These are phyloP conservation scores for Polietes domitor DNA, from an alignment of 2,888 invertebrate species.

Conservation along the genomic window DNA sequence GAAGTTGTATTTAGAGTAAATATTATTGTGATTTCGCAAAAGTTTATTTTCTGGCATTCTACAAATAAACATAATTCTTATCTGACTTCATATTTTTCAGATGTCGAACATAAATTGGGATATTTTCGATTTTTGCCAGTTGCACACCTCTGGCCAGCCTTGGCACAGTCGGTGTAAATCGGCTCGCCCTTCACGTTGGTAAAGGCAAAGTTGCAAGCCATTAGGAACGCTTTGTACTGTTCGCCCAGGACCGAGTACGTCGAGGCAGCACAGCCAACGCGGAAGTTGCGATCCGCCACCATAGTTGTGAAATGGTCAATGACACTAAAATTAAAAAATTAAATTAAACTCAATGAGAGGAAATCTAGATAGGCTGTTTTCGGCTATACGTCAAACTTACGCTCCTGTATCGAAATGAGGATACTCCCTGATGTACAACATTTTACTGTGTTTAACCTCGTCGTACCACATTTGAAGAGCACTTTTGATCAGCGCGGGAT, in stretches of 20 bases:
- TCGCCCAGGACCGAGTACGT: neutral
- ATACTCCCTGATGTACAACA: conserved; percentile 58
- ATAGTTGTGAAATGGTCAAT: conserved; percentile 74
- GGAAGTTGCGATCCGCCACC: conserved; percentile 71
- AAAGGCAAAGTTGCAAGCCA: conserved; percentile 74
- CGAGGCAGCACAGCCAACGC: conserved; percentile 72
- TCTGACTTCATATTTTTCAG: conserved; percentile 19
- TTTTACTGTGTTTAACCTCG: neutral
- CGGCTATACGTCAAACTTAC: conserved; percentile 30
- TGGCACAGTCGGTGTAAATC: conserved; percentile 70
- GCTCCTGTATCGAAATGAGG: conserved; percentile 55
- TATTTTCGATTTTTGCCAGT: conserved; percentile 30
- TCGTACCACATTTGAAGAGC: neutral
- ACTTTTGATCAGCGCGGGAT: neutral
- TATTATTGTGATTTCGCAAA: no score
- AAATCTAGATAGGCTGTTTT: neutral
- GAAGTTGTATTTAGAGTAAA: no score
- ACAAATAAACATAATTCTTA: no score
- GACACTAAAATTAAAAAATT: conserved; percentile 28
- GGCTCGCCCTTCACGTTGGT: conserved; percentile 70
- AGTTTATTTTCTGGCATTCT: no score
- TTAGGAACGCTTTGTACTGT: conserved; percentile 49
- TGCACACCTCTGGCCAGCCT: conserved; percentile 52
- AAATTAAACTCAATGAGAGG: neutral
- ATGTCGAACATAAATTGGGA: conserved; percentile 18